Conservation (phyloP, 2,797 vertebrate genomes). For the Taeniopygia guttata region DNA sequence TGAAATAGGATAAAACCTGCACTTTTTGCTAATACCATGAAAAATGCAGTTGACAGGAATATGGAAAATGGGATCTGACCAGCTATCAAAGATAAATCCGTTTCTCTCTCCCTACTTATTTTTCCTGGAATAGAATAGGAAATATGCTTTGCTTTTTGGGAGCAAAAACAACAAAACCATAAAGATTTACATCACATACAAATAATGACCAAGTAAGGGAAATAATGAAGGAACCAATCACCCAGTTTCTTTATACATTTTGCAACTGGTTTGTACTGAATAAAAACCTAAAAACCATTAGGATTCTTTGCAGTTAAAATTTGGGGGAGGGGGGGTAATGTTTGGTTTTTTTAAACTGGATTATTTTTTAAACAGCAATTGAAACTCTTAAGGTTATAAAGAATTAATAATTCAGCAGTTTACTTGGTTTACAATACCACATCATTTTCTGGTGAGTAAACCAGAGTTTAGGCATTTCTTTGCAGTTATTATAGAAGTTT, state of each 20-base stretch:
- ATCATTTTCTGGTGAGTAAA: constrained; percentile 10
- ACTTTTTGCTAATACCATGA: neutral
- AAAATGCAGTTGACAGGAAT: neutral
- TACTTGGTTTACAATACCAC: neutral
- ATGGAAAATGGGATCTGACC: neutral
- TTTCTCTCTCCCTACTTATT: neutral
- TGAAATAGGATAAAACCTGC: neutral
- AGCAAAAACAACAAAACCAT: neutral
- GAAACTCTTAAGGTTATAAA: neutral
- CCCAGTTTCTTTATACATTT: neutral
- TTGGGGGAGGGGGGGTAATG: neutral
- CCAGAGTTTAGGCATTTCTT: constrained; percentile 1
- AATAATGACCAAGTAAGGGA: neutral
- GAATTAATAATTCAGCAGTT: neutral
- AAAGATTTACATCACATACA: neutral
- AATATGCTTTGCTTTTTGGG: neutral
- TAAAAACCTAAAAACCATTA: neutral
- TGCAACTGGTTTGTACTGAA: neutral
- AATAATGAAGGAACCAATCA: neutral
- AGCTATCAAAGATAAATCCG: neutral
- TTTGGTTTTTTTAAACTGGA: neutral
- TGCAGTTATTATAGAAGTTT: constrained; percentile 1
- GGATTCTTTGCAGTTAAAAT: neutral
- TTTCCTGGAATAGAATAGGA: neutral
- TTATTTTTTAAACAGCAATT: neutral